Base-by-base conservation (phyloP, 2,888 invertebrate species). In the Epinotia bilunana region DNA sequence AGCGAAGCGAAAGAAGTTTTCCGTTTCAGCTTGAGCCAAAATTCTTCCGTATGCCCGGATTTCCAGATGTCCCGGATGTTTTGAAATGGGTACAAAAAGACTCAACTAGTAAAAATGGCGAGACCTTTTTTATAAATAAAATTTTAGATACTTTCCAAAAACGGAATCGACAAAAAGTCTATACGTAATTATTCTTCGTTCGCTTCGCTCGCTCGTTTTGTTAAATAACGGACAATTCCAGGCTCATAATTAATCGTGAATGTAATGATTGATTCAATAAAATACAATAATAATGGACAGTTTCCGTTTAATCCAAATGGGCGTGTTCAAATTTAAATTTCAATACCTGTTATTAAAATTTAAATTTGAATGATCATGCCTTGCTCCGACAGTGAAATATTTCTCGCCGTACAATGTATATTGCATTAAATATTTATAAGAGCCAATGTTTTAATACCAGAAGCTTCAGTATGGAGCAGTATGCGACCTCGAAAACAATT, bases 401-500 rank as follows among this genome's bases (percentile, higher is more conserved):
- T 71, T 71, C 58, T 61, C 65, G 58, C 49, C 28, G 72, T 72
- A 72, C 72, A 67, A 64, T 71, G 71, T 71, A 75, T 72, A 75
- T 75, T 75, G 71, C 75, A 75, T 75, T 72, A 75, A 75, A 75
- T 75, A 75, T 75, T 75, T 75, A 75, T 75, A 71, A 74, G 71
- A 71, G 67, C 43, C 70, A 55, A 70, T 72, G 71, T 71, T 75
- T 74, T 75, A 75, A 75, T 75, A 72, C 61, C 61, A 57, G 53
- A 68, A 62, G 69, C 69, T 72, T 58, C 64, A 55, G 68, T 39
- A 68, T 68, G 46, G 58, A 68, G 58, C 64, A 39, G 57, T 68
- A 61, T 20, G 12, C 67, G 23, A 55, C 33, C 39, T 33, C 60
- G 60, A 20, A 60, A 49, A 55, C 23, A 74, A 58, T 65, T 58